phyloP scores from a whole-genome alignment of 2,113 vertebrate genomes.

The Fregata magnificens region DNA sequence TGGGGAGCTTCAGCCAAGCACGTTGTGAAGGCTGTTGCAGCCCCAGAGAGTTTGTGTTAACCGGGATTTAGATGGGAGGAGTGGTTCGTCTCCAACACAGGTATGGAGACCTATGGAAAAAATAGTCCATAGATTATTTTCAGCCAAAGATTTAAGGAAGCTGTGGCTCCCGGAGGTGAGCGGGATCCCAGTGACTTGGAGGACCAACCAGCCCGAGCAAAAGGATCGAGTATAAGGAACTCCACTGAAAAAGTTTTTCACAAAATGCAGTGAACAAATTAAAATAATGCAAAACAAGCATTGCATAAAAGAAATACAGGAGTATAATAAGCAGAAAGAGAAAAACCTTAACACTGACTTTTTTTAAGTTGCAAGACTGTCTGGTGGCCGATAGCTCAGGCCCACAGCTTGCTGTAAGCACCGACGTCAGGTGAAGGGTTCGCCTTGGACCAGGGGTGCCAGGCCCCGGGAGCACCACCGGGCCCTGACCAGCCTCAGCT shows the following conservation, averaged over 20 bases:
- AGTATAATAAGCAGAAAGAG: not conserved
- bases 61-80: not conserved
- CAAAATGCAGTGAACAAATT: not conserved
- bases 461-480: fast-evolving
- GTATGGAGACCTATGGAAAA: not conserved
- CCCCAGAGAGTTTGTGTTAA: fast-evolving
- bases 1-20: not conserved
- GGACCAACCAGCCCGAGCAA: not conserved
- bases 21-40: not conserved
- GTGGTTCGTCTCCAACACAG: fast-evolving
- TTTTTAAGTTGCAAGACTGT: not conserved
- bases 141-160: not conserved
- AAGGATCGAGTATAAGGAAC: not conserved
- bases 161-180: not conserved
- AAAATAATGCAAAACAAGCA: not conserved
- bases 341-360: not conserved
- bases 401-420: not conserved
- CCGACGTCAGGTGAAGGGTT: fast-evolving
- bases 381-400: fast-evolving
- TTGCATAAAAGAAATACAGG: not conserved
- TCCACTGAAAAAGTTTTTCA: not conserved
- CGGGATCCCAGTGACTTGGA: fast-evolving
- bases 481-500: fast-evolving
- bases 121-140: not conserved
- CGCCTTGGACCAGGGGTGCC: fast-evolving